phyloP scores from a whole-genome alignment of 1,140 invertebrate genomes.

The Littorina saxatilis region DNA sequence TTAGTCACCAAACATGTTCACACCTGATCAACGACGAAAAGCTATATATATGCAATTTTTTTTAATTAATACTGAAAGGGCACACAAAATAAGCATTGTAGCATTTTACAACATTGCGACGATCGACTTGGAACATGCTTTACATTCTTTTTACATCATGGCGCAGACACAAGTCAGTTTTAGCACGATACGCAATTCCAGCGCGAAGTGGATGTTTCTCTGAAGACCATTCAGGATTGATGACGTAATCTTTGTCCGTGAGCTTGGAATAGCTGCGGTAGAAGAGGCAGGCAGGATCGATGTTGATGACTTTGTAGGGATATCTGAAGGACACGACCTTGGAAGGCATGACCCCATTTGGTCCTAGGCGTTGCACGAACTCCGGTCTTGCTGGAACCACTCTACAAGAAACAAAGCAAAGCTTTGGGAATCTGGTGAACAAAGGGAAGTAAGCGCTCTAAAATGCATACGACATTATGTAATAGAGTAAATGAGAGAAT shows the following conservation, averaged over 20 bases:
- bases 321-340: not conserved
- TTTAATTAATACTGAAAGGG: too few relatives aligned
- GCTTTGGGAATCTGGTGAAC: too few relatives aligned
- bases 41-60: too few relatives aligned
- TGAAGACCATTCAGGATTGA: slow-evolving; percentile 29
- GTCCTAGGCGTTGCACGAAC: not conserved
- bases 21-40: too few relatives aligned
- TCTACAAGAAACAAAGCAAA: not conserved
- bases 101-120: too few relatives aligned
- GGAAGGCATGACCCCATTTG: not conserved
- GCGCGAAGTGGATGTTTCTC: not conserved
- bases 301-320: slow-evolving; percentile 24
- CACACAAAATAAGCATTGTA: too few relatives aligned
- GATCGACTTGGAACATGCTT: too few relatives aligned
- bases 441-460: too few relatives aligned
- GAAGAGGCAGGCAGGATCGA: slow-evolving; percentile 27
- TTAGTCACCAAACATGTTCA: too few relatives aligned
- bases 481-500: not conserved
- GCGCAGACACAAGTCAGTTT: not conserved
- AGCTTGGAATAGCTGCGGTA: slow-evolving; percentile 27
- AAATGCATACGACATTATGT: too few relatives aligned
- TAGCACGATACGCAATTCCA: not conserved
- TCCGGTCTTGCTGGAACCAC: slow-evolving; percentile 15
- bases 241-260: slow-evolving; percentile 30
- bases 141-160: too few relatives aligned